Conservation (phyloP, 2,797 vertebrate genomes). For the Diplodus sargus region DNA sequence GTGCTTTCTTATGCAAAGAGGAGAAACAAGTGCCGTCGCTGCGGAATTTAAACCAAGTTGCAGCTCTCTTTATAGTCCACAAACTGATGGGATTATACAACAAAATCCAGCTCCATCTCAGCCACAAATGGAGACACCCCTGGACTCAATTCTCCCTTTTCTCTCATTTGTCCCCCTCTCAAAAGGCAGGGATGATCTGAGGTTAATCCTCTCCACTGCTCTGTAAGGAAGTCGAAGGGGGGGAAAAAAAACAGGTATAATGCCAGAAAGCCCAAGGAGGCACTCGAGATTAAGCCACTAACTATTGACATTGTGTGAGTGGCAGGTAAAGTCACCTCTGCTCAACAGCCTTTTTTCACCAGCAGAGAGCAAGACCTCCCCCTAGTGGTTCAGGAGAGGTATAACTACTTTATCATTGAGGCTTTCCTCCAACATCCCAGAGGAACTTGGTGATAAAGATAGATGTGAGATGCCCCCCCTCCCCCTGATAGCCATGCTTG, state of each 20-base stretch:
- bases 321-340: slow-evolving; percentile 77
- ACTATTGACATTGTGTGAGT: slow-evolving; percentile 70
- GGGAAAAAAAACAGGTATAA: slow-evolving; percentile 34
- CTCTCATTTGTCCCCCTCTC: slow-evolving; percentile 49
- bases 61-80: slow-evolving; percentile 14
- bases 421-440: background rate
- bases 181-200: slow-evolving; percentile 47
- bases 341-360: background rate
- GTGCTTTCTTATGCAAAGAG: background rate
- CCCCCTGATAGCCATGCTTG: background rate
- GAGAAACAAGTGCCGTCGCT: slow-evolving; percentile 9
- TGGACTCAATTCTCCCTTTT: slow-evolving; percentile 29
- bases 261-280: slow-evolving; percentile 59
- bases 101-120: slow-evolving; percentile 42
- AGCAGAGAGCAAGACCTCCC: slow-evolving; percentile 70
- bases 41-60: slow-evolving; percentile 5
- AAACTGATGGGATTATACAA: slow-evolving; percentile 34
- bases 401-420: background rate
- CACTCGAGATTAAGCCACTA: slow-evolving; percentile 71
- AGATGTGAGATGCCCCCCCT: slow-evolving; percentile 11
- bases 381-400: slow-evolving; percentile 53
- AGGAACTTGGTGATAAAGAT: slow-evolving; percentile 7
- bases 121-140: slow-evolving; percentile 38
- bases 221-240: slow-evolving; percentile 41
- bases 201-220: slow-evolving; percentile 65